Percentiles rank a stretch among this genome's conserved stretches.
Evolutionary conservation across 2,797 vertebrate species (phyloP).

Genomic region (Sebastes minor): DNA sequence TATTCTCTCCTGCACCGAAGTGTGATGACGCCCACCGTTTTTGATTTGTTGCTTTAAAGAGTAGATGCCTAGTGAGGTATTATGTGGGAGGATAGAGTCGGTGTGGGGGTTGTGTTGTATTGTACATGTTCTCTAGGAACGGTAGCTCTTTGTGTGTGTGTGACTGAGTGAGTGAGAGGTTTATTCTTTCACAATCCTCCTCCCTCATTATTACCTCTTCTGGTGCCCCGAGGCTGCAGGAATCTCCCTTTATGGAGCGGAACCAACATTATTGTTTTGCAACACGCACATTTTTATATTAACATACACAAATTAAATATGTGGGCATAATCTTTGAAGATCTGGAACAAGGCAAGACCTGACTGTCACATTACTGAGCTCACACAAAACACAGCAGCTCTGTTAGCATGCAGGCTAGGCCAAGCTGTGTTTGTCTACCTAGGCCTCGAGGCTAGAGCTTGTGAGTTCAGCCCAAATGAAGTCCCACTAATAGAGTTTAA

Average conservation of each 20-base stretch:
- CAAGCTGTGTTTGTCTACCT: conserved; percentile 1
- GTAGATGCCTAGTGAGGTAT: conserved; percentile 74
- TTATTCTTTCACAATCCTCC: conserved; percentile 51
- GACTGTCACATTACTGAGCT: background rate
- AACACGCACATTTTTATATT: conserved; percentile 22
- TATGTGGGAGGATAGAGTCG: conserved; percentile 68
- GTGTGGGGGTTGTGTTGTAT: conserved; percentile 71
- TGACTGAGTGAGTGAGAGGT: conserved; percentile 31
- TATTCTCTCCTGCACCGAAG: conserved; percentile 59
- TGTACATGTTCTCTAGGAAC: conserved; percentile 69
- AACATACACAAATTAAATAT: conserved; percentile 27
- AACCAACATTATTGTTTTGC: conserved; percentile 46
- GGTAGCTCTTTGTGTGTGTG: conserved; percentile 60
- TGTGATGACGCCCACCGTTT: conserved; percentile 73
- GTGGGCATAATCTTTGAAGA: background rate
- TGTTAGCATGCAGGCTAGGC: conserved; percentile 10
- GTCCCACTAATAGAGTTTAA: conserved; percentile 55
- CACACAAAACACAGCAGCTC: background rate
- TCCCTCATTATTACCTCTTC: conserved; percentile 60
- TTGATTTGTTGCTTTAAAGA: conserved; percentile 77
- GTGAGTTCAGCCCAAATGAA: conserved; percentile 51
- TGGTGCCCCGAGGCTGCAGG: conserved; percentile 36
- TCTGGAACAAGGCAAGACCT: conserved; percentile 2
- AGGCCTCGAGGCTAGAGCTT: conserved; percentile 27
- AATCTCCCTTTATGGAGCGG: conserved; percentile 49